Evolutionary conservation across 2,113 vertebrate genomes (phyloP), one percentile per base, ranked within the genome.

Genomic region (Aptenodytes forsteri): DNA sequence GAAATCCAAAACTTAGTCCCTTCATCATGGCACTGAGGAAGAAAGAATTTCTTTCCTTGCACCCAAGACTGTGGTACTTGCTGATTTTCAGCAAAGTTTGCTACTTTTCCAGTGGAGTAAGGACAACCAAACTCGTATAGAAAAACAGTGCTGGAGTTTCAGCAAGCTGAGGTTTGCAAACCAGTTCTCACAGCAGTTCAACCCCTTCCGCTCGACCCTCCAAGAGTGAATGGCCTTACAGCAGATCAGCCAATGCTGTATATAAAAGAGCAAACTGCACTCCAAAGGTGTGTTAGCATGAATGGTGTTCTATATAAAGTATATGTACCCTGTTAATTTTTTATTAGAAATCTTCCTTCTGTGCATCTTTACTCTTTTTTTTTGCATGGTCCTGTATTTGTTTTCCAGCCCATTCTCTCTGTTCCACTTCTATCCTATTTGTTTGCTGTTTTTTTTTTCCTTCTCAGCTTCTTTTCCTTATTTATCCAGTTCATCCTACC

Each of bases 321-420:
- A 83, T 97, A 93, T 82, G 70, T 96, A 87, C 93, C 19, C 44
- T 95, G 94, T 96, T 96, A 93, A 95, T 96, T 97, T 97, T 97
- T 97, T 85, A 96, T 93, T 88, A 86, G 91, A 94, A 97, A 92
- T 91, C 59, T 87, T 93, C 52, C 56, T 96, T 93, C 86, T 92
- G 75, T 76, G 50, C 80, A 81, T 86, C 89, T 97, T 93, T 86
- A 83, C 49, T 89, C 64, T 58, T 76, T 72, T 66, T 92, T 95
- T 95, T 93, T 83, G 62, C 56, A 59, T 64, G 66, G 82, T 59
- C 36, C n/a, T 88, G 59, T 93, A 47, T 96, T 95, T 97, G 87
- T 94, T 97, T 93, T 92, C 73, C 38, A 66, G 40, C 76, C 78
- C 42, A 40, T 81, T 84, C 92, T 83, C 79, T 71, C 54, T 91